Conservation (phyloP, 2,113 vertebrate genomes). For the Rhodinocichla rosea region DNA sequence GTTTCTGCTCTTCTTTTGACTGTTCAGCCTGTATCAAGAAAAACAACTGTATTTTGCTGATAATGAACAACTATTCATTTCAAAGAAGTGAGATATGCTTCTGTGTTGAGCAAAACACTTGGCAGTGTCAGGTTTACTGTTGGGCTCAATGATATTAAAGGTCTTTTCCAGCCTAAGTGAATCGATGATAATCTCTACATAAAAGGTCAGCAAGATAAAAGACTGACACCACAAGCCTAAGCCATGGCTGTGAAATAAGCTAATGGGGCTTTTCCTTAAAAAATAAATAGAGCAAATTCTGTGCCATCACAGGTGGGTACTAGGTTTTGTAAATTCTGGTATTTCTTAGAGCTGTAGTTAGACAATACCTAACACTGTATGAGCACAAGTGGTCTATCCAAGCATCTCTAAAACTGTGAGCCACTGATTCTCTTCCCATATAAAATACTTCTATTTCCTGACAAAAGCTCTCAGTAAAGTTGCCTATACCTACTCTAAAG, state of each 20-base stretch:
- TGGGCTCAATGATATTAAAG: background rate
- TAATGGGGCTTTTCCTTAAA: background rate
- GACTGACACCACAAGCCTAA: background rate
- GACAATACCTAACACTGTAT: background rate
- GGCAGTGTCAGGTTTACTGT: background rate
- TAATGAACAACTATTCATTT: background rate
- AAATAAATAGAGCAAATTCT: background rate
- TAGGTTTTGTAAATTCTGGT: background rate
- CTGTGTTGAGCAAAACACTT: background rate
- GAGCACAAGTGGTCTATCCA: background rate
- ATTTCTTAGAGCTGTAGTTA: background rate
- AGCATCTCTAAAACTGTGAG: background rate
- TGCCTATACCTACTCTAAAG: background rate
- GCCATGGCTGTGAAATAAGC: rapidly evolving
- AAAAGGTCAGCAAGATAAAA: background rate
- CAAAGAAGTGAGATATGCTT: background rate
- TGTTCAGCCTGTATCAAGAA: slow-evolving; percentile 74
- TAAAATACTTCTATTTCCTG: background rate
- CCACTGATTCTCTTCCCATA: background rate
- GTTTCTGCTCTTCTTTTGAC: slow-evolving; percentile 80
- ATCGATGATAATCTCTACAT: background rate
- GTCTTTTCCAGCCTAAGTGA: background rate
- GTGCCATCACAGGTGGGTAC: background rate
- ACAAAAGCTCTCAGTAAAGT: background rate
- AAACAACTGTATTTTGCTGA: background rate